Percentiles rank a stretch among this genome's conserved stretches.
phyloP scores from a whole-genome alignment of 2,113 vertebrate species.

The Callocephalon fimbriatum region DNA sequence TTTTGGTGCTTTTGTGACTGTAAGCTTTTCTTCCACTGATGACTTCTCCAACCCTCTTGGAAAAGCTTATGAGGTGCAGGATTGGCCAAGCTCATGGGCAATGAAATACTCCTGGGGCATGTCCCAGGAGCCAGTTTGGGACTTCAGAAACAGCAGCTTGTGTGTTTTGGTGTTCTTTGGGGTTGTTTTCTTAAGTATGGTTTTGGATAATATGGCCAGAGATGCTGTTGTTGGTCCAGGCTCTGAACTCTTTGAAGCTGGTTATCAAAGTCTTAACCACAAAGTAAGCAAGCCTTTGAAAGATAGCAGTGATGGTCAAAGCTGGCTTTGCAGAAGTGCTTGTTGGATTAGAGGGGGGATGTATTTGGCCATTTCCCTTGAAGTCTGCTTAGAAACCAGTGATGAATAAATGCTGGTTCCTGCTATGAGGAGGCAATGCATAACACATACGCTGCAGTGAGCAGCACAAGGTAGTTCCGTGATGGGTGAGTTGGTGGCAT shows the following conservation, averaged over 20 bases:
- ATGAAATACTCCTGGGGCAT: background rate
- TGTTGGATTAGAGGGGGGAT: background rate
- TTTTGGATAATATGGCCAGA: background rate
- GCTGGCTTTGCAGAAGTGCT: background rate
- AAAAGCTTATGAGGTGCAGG: background rate
- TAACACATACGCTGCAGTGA: fast-evolving
- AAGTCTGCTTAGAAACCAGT: background rate
- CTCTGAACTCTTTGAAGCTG: background rate
- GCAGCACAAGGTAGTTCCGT: fast-evolving
- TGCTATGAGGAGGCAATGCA: background rate
- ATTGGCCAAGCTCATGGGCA: background rate
- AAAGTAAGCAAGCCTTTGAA: background rate
- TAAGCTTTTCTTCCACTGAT: background rate
- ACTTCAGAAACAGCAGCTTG: background rate
- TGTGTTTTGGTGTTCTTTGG: background rate
- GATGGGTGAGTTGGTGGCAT: background rate
- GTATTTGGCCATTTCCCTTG: background rate
- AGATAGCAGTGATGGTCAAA: background rate
- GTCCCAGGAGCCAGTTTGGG: background rate
- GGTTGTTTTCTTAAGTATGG: background rate
- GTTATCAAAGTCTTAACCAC: background rate
- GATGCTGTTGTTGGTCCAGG: background rate
- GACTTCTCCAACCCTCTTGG: background rate
- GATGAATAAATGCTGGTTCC: background rate
- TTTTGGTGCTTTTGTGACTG: background rate